A percentile compares a stretch with the other conserved stretches of the same genome.
phyloP scores from a whole-genome alignment of 2,888 invertebrate species.

The Cremastinae sp. region DNA sequence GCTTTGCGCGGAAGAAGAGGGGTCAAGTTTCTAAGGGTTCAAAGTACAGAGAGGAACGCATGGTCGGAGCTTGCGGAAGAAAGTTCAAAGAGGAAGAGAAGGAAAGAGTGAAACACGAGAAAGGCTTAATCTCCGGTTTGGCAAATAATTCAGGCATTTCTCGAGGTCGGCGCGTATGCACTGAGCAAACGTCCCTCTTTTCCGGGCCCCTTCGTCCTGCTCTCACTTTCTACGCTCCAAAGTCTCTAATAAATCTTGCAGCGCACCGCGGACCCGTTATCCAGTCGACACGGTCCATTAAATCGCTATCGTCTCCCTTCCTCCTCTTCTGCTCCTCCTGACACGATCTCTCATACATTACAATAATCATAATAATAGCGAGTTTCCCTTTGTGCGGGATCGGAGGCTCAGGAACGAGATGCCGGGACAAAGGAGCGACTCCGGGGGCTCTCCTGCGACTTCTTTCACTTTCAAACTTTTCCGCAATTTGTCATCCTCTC shows the following conservation, averaged over 20 bases:
- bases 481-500: too few relatives aligned
- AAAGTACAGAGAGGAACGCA: conserved; percentile 37
- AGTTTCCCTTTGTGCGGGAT: not conserved
- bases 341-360: conserved; percentile 30
- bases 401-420: too few relatives aligned
- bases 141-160: conserved; percentile 58
- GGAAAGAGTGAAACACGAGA: conserved; percentile 7
- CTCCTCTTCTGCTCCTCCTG: not conserved
- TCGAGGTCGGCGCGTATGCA: conserved; percentile 39
- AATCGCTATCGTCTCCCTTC: conserved; percentile 60
- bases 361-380: conserved; percentile 34
- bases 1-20: conserved; percentile 14
- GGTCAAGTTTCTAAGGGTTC: conserved; percentile 52
- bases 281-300: conserved; percentile 73
- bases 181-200: conserved; percentile 31
- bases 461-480: too few relatives aligned
- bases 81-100: conserved; percentile 13
- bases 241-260: conserved; percentile 71
- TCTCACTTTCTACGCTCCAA: conserved; percentile 29
- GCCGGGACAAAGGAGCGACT: too few relatives aligned
- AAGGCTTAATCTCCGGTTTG: conserved; percentile 58
- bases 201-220: conserved; percentile 8
- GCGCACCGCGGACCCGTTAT: conserved; percentile 69
- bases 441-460: too few relatives aligned
- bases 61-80: conserved; percentile 17